A percentile compares a stretch with the other conserved stretches of the same genome.
Conservation (phyloP, 2,797 vertebrate species). For the Lagodon rhomboides region DNA sequence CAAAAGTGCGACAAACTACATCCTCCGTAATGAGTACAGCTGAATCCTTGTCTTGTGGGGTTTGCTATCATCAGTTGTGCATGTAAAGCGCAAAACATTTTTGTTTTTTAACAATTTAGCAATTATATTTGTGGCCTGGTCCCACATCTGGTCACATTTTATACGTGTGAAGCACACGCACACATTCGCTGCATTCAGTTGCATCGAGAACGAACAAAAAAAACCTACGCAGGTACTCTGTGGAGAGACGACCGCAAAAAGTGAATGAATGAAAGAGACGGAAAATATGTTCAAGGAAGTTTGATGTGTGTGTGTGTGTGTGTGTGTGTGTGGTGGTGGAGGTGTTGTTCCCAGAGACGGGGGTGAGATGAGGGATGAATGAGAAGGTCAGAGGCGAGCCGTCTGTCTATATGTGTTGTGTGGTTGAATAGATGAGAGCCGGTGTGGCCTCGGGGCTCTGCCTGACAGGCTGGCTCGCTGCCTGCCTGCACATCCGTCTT, state of each 20-base stretch:
- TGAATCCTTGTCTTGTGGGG: too few relatives aligned
- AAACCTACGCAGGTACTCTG: not conserved
- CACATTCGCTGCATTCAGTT: not conserved
- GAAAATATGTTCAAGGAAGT: not conserved
- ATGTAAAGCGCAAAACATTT: too few relatives aligned
- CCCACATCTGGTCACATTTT: not conserved
- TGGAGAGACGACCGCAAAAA: not conserved
- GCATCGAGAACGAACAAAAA: not conserved
- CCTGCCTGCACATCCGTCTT: constrained; percentile 53
- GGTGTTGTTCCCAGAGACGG: constrained; percentile 16
- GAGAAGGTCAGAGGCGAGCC: constrained; percentile 54
- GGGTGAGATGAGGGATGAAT: constrained; percentile 38
- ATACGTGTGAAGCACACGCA: not conserved
- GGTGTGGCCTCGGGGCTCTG: constrained; percentile 63
- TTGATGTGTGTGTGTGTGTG: constrained; percentile 7
- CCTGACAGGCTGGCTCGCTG: constrained; percentile 59
- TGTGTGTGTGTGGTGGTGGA: not conserved
- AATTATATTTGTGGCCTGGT: not conserved
- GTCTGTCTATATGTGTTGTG: constrained; percentile 60
- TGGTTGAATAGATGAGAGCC: constrained; percentile 63
- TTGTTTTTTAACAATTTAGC: not conserved
- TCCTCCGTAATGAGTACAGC: not conserved
- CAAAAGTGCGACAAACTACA: not conserved
- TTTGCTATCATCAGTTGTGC: too few relatives aligned
- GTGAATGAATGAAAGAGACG: not conserved